Conservation (phyloP, 1,140 invertebrate species). For the Drosophila kikkawai region DNA sequence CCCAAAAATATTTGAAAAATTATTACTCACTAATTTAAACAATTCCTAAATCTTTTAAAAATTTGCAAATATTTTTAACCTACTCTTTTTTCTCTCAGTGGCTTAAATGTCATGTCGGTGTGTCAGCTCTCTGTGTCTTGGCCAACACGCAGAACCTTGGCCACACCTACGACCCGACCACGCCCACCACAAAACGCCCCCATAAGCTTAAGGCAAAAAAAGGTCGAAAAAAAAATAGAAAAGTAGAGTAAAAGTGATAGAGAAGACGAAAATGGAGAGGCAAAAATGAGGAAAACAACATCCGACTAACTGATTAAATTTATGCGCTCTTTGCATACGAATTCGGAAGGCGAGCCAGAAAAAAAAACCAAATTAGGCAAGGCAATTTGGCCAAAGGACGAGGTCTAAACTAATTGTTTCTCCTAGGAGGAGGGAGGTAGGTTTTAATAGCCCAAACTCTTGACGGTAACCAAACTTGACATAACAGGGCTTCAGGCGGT, state of each 20-base stretch:
- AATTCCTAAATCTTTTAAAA: background rate
- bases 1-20: background rate
- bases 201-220: slow-evolving; percentile 14
- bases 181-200: slow-evolving; percentile 37
- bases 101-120: slow-evolving; percentile 16
- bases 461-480: slow-evolving; percentile 13
- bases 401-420: slow-evolving; percentile 42
- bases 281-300: slow-evolving; percentile 15
- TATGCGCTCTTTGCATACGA: slow-evolving; percentile 70
- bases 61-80: too few species aligned
- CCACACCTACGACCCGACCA: slow-evolving; percentile 45
- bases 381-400: slow-evolving; percentile 38
- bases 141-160: slow-evolving; percentile 37
- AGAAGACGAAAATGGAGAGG: slow-evolving; percentile 18
- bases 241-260: slow-evolving; percentile 4
- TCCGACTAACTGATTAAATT: slow-evolving; percentile 71
- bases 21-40: background rate
- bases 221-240: background rate
- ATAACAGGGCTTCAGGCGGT: background rate
- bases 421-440: background rate
- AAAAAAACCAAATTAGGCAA: slow-evolving; percentile 36
- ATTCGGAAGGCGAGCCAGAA: slow-evolving; percentile 32
- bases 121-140: slow-evolving; percentile 43
- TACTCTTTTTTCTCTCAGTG: background rate
- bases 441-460: slow-evolving; percentile 7